Evolutionary conservation across 1,140 invertebrate species (phyloP).

Genomic region (Trachymyrmex septentrionalis): DNA sequence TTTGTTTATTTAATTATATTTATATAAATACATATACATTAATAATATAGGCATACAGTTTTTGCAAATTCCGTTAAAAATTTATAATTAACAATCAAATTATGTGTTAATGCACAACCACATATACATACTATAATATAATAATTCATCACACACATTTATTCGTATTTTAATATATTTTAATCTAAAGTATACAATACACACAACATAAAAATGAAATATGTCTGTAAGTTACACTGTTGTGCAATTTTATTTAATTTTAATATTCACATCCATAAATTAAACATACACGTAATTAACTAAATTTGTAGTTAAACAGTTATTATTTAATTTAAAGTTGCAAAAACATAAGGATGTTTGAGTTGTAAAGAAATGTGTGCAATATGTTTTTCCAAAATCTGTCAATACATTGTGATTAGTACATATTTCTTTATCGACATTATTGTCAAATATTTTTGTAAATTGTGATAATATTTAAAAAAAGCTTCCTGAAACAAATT

Average conservation of each 20-base stretch:
- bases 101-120: background rate
- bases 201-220: background rate
- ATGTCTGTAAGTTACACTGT: background rate
- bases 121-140: too few relatives aligned
- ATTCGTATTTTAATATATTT: background rate
- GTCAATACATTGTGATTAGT: background rate
- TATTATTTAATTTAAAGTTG: background rate
- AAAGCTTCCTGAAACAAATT: background rate
- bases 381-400: background rate
- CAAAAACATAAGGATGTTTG: background rate
- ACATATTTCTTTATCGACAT: background rate
- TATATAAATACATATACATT: background rate
- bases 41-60: background rate
- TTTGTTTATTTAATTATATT: slow-evolving; percentile 11
- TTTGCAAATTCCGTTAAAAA: background rate
- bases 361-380: background rate
- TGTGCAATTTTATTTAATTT: too few relatives aligned
- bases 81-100: background rate
- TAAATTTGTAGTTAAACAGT: background rate
- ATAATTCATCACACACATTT: background rate
- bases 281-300: background rate
- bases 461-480: background rate
- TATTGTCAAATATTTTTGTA: background rate
- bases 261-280: background rate
- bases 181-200: slow-evolving; percentile 5